These are phyloP conservation scores for Oreochromis grahami DNA, from an alignment of 2,797 vertebrate species.

Conservation along the genomic window DNA sequence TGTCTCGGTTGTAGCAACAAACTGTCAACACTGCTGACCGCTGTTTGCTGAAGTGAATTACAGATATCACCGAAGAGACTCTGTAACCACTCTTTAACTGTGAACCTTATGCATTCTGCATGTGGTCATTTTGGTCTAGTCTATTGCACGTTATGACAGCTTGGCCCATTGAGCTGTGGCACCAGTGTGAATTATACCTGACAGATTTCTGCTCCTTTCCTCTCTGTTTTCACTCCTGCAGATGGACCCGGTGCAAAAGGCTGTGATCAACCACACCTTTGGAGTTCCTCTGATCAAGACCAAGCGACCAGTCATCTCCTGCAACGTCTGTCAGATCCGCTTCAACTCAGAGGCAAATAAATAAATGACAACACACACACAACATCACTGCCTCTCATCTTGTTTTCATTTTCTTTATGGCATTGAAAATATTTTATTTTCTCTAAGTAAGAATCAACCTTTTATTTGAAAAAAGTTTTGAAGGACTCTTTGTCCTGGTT, in stretches of 20 bases:
- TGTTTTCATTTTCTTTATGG: not conserved
- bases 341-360: slow-evolving; percentile 90
- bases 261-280: slow-evolving; percentile 89
- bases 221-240: slow-evolving; percentile 51
- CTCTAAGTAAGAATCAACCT: not conserved
- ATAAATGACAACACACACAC: not conserved
- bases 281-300: slow-evolving; percentile 86
- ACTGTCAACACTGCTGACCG: slow-evolving; percentile 1
- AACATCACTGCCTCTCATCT: not conserved
- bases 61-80: not conserved
- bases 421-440: not conserved
- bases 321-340: slow-evolving; percentile 93
- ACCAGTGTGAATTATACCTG: slow-evolving; percentile 5
- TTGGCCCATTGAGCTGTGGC: not conserved
- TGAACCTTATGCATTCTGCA: not conserved
- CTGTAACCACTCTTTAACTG: not conserved
- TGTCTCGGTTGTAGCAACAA: slow-evolving; percentile 36
- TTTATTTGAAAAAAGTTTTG: not conserved
- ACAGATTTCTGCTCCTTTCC: not conserved
- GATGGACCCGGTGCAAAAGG: slow-evolving; percentile 94
- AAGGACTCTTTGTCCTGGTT: not conserved
- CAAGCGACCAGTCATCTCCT: slow-evolving; percentile 89
- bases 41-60: slow-evolving; percentile 2
- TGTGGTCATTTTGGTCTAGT: not conserved
- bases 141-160: not conserved